phyloP scores from a whole-genome alignment of 2,113 vertebrate genomes.

The Philantomba maxwellii region DNA sequence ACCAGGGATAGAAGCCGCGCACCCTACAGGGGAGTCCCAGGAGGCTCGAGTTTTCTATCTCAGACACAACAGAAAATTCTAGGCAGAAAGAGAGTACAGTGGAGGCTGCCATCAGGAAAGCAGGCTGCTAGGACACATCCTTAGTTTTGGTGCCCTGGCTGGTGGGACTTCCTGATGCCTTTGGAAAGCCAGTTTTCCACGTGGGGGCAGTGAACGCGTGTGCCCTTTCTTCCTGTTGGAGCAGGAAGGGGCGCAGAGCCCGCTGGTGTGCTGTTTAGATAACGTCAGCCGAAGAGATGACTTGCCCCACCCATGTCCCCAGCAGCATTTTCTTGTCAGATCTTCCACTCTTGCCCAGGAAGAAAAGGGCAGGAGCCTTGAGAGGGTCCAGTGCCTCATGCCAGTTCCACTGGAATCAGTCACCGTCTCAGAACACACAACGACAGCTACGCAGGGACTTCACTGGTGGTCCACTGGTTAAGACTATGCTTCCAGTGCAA shows the following conservation, averaged over 20 bases:
- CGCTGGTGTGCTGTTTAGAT: not conserved
- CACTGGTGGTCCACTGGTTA: not conserved
- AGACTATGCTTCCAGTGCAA: not conserved
- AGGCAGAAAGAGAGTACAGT: not conserved
- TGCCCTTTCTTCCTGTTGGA: conserved; percentile 15
- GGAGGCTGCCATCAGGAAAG: not conserved
- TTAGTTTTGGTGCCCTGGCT: conserved; percentile 27
- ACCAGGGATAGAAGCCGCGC: fast-evolving
- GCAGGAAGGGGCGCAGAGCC: not conserved
- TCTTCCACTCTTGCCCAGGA: not conserved
- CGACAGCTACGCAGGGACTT: fast-evolving
- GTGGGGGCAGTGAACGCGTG: not conserved
- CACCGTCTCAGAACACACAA: not conserved
- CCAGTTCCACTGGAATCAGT: not conserved
- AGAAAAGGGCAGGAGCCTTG: not conserved
- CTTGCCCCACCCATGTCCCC: not conserved
- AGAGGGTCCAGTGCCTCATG: not conserved
- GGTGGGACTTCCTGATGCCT: conserved; percentile 18
- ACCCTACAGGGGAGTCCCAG: not conserved
- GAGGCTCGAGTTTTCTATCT: not conserved
- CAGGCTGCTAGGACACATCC: not conserved
- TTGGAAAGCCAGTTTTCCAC: not conserved
- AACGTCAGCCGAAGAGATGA: not conserved
- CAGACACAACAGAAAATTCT: not conserved
- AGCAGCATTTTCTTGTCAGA: not conserved